A percentile compares a stretch with the other conserved stretches of the same genome.
Evolutionary conservation across 1,140 invertebrate genomes (phyloP).

Genomic region (Drosophila repleta): DNA sequence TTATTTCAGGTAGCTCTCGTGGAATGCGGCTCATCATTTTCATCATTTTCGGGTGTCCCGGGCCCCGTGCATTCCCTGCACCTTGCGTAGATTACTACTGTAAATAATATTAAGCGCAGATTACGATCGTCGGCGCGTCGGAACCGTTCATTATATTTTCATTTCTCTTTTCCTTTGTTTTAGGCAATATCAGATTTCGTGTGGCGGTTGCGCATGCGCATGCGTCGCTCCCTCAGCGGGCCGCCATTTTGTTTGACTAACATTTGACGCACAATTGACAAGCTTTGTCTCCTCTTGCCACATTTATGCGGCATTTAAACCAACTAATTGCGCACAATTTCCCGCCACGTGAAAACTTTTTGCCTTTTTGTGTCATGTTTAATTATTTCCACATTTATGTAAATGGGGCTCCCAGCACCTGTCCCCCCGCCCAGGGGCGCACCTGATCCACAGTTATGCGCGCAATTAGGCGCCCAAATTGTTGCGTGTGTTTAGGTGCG

Average conservation of each 20-base stretch:
- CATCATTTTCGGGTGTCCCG: slow-evolving; percentile 29
- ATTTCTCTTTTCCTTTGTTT: slow-evolving; percentile 22
- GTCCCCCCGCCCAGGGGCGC: background rate
- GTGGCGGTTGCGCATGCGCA: slow-evolving; percentile 63
- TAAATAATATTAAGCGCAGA: slow-evolving; percentile 80
- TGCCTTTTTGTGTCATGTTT: slow-evolving; percentile 72
- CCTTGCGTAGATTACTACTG: slow-evolving; percentile 78
- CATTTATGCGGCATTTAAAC: slow-evolving; percentile 83
- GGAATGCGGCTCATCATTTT: slow-evolving; percentile 59
- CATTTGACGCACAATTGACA: slow-evolving; percentile 78
- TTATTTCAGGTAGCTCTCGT: slow-evolving; percentile 75
- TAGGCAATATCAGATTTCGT: slow-evolving; percentile 63
- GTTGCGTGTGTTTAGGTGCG: slow-evolving; percentile 80
- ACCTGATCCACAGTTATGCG: slow-evolving; percentile 55
- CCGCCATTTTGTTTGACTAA: slow-evolving; percentile 46
- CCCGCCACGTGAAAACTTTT: slow-evolving; percentile 64
- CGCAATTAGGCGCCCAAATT: slow-evolving; percentile 72
- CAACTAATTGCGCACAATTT: slow-evolving; percentile 78
- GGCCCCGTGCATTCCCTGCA: background rate
- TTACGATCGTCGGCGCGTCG: slow-evolving; percentile 64
- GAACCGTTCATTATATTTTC: slow-evolving; percentile 76
- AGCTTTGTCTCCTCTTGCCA: slow-evolving; percentile 30
- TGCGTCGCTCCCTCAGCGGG: slow-evolving; percentile 7
- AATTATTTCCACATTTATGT: slow-evolving; percentile 81
- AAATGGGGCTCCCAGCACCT: slow-evolving; percentile 45